Conservation (phyloP, 2,888 invertebrate genomes). For the Leptopilina myrica region DNA sequence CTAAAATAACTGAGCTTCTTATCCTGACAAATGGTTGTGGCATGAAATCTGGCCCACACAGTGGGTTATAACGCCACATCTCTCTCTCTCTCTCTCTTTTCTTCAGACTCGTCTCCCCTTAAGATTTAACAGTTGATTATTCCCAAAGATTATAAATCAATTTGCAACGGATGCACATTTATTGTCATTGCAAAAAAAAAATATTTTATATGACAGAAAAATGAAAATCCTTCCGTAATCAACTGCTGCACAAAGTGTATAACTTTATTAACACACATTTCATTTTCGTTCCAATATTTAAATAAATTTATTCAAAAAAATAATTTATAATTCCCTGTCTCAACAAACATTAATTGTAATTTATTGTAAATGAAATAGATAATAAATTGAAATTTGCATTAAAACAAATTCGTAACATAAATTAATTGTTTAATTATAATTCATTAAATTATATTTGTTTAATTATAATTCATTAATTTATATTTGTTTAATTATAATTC, state of each 20-base stretch:
- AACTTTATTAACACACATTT: neutral
- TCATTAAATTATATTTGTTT: no score
- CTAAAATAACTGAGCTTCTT: conserved; percentile 45
- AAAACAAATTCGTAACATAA: no score
- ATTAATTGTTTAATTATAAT: no score
- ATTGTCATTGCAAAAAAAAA: neutral
- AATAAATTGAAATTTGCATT: no score
- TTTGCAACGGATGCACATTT: conserved; percentile 16
- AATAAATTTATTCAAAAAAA: no score
- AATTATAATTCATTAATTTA: no score
- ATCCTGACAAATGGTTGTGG: conserved; percentile 39
- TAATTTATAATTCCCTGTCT: no score
- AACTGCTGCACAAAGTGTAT: neutral
- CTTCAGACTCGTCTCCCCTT: neutral
- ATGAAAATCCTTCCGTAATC: conserved; percentile 7
- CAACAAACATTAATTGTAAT: no score
- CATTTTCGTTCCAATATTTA: no score
- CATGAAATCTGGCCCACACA: conserved; percentile 34
- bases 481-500: no score
- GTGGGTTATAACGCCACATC: conserved; percentile 16
- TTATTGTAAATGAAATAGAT: no score
- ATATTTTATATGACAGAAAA: conserved; percentile 2
- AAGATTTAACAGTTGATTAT: conserved; percentile 38
- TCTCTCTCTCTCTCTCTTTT: neutral
- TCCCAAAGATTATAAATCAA: conserved; percentile 35